Percentiles rank a stretch among this genome's conserved stretches.
phyloP scores from a whole-genome alignment of 35 echinoderm and acorn worm genomes.

The Holothuria glaberrima region DNA sequence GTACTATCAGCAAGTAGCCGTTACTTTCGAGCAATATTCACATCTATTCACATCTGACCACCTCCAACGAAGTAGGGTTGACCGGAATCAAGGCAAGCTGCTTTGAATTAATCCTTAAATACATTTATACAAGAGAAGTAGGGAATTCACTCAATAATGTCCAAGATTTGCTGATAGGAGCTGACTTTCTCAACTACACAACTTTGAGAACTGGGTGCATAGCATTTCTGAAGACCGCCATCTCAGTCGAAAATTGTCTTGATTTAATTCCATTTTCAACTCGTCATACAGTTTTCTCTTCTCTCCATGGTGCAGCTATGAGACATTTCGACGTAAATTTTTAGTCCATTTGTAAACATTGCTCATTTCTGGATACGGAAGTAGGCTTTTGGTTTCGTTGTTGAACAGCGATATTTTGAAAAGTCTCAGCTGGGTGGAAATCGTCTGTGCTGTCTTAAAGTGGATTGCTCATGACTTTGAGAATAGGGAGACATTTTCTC shows the following conservation, averaged over 20 bases:
- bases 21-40: constrained; percentile 88
- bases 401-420: constrained; percentile 59
- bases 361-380: constrained; percentile 63
- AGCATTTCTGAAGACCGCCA: constrained; percentile 48
- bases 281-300: background rate
- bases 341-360: constrained; percentile 26
- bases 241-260: constrained; percentile 71
- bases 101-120: constrained; percentile 56
- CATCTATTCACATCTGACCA: constrained; percentile 69
- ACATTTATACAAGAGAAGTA: constrained; percentile 68
- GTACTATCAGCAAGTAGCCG: constrained; percentile 78
- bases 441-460: constrained; percentile 65
- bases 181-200: constrained; percentile 71
- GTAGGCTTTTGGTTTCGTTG: constrained; percentile 26
- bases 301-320: constrained; percentile 50
- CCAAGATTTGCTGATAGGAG: constrained; percentile 58
- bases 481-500: constrained; percentile 20
- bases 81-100: constrained; percentile 38
- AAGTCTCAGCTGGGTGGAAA: constrained; percentile 50
- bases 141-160: constrained; percentile 45
- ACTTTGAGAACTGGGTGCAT: constrained; percentile 63
- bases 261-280: constrained; percentile 60
- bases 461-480: constrained; percentile 66
- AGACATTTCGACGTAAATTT: constrained; percentile 58
- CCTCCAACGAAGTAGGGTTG: constrained; percentile 36